Evolutionary conservation across 2,797 vertebrate genomes (phyloP).

Genomic region (Poeciliopsis gracilis): DNA sequence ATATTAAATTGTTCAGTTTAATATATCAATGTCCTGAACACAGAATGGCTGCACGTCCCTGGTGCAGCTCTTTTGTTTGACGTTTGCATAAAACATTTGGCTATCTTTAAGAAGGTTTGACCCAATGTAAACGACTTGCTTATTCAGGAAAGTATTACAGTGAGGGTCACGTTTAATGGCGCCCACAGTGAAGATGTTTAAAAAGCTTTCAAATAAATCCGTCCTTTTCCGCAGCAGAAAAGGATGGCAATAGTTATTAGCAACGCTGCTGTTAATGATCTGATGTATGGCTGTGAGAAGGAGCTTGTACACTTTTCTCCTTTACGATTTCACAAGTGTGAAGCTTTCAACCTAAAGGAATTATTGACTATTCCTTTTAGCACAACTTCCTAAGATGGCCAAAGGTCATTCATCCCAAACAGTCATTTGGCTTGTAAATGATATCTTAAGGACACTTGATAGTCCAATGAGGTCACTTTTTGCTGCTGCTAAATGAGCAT

Average conservation of each 20-base stretch:
- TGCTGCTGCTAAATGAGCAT: not conserved
- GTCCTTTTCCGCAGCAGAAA: not conserved
- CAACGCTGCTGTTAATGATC: not conserved
- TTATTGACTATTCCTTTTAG: not conserved
- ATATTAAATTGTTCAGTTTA: not conserved
- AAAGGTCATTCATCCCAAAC: not conserved
- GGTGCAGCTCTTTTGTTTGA: not conserved
- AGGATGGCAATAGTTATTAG: not conserved
- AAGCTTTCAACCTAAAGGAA: not conserved
- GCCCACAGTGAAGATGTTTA: not conserved
- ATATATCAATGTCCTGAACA: not conserved
- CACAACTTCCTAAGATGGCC: not conserved
- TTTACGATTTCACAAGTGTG: not conserved
- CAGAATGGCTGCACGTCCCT: not conserved
- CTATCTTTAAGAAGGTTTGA: not conserved
- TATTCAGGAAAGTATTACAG: not conserved
- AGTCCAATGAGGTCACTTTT: not conserved
- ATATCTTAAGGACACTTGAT: not conserved
- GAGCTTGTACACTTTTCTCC: not conserved
- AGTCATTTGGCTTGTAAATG: not conserved
- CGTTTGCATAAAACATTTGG: not conserved
- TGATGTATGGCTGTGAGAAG: not conserved
- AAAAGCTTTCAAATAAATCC: not conserved
- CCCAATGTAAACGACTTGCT: not conserved
- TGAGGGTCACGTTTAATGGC: not conserved